phyloP scores from a whole-genome alignment of 1,140 invertebrate genomes.

The Arctopsyche grandis region DNA sequence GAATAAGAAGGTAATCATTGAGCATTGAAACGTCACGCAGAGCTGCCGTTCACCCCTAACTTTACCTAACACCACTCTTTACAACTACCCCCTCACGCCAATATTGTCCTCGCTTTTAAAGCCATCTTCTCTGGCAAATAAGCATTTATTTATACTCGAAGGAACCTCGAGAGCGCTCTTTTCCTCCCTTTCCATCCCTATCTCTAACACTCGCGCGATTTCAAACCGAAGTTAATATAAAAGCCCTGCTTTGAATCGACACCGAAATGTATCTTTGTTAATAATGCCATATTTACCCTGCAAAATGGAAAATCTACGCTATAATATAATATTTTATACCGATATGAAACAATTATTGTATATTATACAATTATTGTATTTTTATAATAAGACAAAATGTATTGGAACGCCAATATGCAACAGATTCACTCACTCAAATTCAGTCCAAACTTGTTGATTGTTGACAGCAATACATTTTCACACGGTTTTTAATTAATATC shows the following conservation, averaged over 20 bases:
- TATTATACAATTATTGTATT: no score
- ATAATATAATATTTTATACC: no score
- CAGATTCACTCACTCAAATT: no score
- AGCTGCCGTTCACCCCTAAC: slow-evolving; percentile 12
- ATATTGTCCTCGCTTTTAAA: slow-evolving; percentile 27
- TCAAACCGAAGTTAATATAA: background rate
- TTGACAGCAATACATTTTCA: no score
- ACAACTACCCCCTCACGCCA: background rate
- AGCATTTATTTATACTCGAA: slow-evolving; percentile 38
- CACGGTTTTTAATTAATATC: no score
- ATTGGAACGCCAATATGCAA: no score
- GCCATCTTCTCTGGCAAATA: slow-evolving; percentile 40
- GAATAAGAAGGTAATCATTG: slow-evolving; percentile 50
- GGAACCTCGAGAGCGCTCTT: background rate
- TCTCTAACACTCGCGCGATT: background rate
- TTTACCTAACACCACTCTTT: slow-evolving; percentile 19
- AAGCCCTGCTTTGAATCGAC: background rate
- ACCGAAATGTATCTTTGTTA: slow-evolving; percentile 8
- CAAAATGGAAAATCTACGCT: no score
- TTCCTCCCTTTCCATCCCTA: background rate
- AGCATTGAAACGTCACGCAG: slow-evolving; percentile 46
- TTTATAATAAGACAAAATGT: no score
- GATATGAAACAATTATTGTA: no score
- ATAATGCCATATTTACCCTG: no score
- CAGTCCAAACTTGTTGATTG: no score